A percentile compares a stretch with the other conserved stretches of the same genome.
phyloP scores from a whole-genome alignment of 2,888 invertebrate species.

The Desoria tigrina region DNA sequence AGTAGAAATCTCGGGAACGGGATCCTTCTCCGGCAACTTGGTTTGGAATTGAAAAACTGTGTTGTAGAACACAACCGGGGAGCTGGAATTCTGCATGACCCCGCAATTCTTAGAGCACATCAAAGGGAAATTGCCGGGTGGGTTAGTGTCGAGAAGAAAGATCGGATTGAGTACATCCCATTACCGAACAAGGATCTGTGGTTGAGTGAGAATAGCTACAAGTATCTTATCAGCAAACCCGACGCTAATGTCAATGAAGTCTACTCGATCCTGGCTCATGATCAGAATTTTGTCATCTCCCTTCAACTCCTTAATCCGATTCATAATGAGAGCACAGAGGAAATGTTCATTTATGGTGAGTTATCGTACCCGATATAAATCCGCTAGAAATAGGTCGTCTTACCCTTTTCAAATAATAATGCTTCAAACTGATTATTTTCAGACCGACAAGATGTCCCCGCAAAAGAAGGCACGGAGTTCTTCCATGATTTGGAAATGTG shows the following conservation, averaged over 20 bases:
- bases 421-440: too few relatives aligned
- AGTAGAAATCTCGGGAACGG: slow-evolving; percentile 83
- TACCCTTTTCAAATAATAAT: too few relatives aligned
- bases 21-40: slow-evolving; percentile 83
- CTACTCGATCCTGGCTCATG: slow-evolving; percentile 45
- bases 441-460: slow-evolving; percentile 67
- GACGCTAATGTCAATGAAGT: slow-evolving; percentile 57
- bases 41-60: slow-evolving; percentile 75
- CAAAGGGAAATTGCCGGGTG: slow-evolving; percentile 91
- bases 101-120: slow-evolving; percentile 76
- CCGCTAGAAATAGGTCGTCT: too few relatives aligned
- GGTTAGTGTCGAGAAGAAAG: slow-evolving; percentile 74
- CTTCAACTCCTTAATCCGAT: slow-evolving; percentile 88
- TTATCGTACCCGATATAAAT: too few relatives aligned
- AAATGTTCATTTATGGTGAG: slow-evolving; percentile 75
- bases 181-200: slow-evolving; percentile 64
- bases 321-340: slow-evolving; percentile 82
- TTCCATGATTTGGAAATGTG: slow-evolving; percentile 63
- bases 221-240: slow-evolving; percentile 75
- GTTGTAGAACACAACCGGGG: slow-evolving; percentile 78
- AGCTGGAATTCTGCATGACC: slow-evolving; percentile 90
- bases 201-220: slow-evolving; percentile 72
- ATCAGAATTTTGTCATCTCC: slow-evolving; percentile 82
- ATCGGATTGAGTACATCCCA: slow-evolving; percentile 73
- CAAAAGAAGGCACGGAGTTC: slow-evolving; percentile 47